A percentile compares a stretch with the other conserved stretches of the same genome.
These are phyloP conservation scores for Rhynchotus rufescens DNA, from an alignment of 2,797 vertebrate species.

Conservation along the genomic window DNA sequence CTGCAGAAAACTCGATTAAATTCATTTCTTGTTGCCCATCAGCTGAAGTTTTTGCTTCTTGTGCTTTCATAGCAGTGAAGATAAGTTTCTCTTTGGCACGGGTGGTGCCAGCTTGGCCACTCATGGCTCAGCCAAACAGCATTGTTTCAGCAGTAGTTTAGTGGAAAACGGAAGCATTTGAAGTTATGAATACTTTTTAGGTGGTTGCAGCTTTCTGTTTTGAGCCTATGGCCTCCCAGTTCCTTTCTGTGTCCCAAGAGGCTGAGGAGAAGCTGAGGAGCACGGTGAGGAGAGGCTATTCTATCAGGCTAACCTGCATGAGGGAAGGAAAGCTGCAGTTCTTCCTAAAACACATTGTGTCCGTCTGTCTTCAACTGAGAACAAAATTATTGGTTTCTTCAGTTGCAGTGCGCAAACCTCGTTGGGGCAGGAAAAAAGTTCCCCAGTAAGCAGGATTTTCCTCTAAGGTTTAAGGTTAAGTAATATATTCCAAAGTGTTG, in stretches of 20 bases:
- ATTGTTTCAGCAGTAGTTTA: neutral
- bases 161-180: neutral
- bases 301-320: neutral
- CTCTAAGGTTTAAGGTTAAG: neutral
- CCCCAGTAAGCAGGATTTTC: neutral
- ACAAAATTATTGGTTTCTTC: neutral
- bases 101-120: constrained; percentile 1
- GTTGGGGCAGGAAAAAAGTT: neutral
- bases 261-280: neutral
- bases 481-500: neutral
- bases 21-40: neutral
- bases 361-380: neutral
- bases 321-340: rapidly evolving
- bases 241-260: neutral
- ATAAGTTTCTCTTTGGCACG: neutral
- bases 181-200: neutral
- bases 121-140: neutral
- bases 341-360: neutral
- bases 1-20: neutral
- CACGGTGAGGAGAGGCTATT: neutral
- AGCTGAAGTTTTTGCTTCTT: neutral
- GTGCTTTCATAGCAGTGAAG: neutral
- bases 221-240: neutral
- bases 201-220: neutral
- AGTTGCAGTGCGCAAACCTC: neutral